phyloP scores from a whole-genome alignment of 1,140 invertebrate genomes.

The Cataglyphis hispanica region DNA sequence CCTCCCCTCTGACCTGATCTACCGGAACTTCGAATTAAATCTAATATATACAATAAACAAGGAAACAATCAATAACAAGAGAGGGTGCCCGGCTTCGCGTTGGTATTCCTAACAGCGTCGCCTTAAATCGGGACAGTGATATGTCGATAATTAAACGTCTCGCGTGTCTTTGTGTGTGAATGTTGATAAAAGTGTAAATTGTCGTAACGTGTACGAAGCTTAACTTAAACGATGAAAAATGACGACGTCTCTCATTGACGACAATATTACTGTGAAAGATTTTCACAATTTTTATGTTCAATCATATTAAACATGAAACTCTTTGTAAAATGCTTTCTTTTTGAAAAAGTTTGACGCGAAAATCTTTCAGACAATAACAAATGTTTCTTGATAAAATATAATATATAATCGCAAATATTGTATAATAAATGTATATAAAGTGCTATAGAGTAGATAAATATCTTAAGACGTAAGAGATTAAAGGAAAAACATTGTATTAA shows the following conservation, averaged over 20 bases:
- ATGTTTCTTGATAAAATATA: background rate
- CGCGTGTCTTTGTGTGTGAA: conserved; percentile 56
- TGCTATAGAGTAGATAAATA: background rate
- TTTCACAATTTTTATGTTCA: conserved; percentile 46
- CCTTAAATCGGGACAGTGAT: conserved; percentile 77
- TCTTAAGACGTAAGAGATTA: background rate
- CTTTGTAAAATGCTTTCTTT: background rate
- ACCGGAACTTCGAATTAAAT: conserved; percentile 84
- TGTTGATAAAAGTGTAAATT: conserved; percentile 19
- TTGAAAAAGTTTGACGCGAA: background rate
- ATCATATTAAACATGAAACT: background rate
- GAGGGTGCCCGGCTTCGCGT: conserved; percentile 56
- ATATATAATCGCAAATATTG: background rate
- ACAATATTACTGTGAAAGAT: conserved; percentile 53
- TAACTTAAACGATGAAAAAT: conserved; percentile 74
- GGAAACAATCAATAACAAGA: conserved; percentile 85
- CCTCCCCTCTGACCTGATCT: conserved; percentile 60
- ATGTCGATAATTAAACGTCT: conserved; percentile 86
- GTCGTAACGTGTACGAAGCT: background rate
- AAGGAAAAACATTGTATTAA: conserved; percentile 1
- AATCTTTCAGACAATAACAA: background rate
- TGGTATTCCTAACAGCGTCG: conserved; percentile 51
- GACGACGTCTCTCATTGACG: conserved; percentile 59
- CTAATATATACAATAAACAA: conserved; percentile 87
- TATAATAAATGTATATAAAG: background rate